Evolutionary conservation across 2,797 vertebrate genomes (phyloP).

Genomic region (Alectoris magna): DNA sequence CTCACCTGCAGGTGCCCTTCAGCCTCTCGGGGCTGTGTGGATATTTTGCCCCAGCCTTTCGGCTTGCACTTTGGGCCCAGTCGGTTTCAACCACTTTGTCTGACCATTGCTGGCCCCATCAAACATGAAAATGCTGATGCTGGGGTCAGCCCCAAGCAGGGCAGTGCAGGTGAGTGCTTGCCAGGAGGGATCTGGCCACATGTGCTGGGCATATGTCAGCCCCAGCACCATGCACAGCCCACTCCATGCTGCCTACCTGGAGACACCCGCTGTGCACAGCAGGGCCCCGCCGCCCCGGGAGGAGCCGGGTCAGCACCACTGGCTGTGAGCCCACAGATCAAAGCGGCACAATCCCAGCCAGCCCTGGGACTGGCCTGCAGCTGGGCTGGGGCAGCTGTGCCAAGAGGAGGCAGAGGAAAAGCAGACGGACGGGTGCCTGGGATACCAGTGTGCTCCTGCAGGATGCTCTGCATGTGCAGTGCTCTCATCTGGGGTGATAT

Average conservation of each 20-base stretch:
- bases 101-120: neutral
- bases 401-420: slow-evolving; percentile 56
- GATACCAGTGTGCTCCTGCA: slow-evolving; percentile 31
- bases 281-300: neutral
- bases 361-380: slow-evolving; percentile 66
- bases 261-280: slow-evolving; percentile 43
- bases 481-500: rapidly evolving
- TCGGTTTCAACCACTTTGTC: neutral
- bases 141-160: rapidly evolving
- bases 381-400: slow-evolving; percentile 49
- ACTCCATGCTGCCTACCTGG: slow-evolving; percentile 55
- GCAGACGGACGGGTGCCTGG: slow-evolving; percentile 45
- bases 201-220: slow-evolving; percentile 62
- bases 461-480: neutral
- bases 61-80: neutral
- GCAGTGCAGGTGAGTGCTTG: neutral
- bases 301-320: slow-evolving; percentile 48
- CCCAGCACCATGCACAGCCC: neutral
- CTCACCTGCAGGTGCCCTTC: neutral
- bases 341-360: slow-evolving; percentile 39
- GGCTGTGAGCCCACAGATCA: slow-evolving; percentile 70
- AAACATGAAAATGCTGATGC: neutral
- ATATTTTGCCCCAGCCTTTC: neutral
- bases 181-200: neutral
- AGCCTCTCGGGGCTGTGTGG: rapidly evolving